Evolutionary conservation across 2,113 vertebrate species (phyloP), one percentile per base, ranked within the genome.

Genomic region (Oncorhynchus kisutch): DNA sequence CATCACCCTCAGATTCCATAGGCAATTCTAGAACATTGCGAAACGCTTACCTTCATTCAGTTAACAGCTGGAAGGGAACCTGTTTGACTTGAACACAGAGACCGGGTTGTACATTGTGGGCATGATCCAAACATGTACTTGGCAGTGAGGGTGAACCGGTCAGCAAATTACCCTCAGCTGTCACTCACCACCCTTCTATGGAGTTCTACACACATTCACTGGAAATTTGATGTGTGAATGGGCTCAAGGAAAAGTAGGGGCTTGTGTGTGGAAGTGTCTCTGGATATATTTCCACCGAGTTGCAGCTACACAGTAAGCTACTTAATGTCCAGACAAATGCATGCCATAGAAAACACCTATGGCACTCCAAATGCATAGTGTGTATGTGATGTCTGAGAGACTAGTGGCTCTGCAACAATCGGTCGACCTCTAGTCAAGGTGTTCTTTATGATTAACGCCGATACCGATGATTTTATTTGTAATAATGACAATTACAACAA

Each of bases 41-140:
- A 54, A 14, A 51, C 13, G 6, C 14, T 14, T 45, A 27, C 45
- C 73, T 67, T 13, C 12, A 2, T 7, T 16, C 62, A 3, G 13
- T 14, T 70, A 49, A 22, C 57, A 20, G 3, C 71, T 27, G 31
- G 54, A 71, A 45, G 27, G 12, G 67, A 87, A 79, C 74, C 76
- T 67, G 78, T 79, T n/a, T 39, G 39, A 75, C 72, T 48, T 65
- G 66, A 79, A 70, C 48, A 25, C 1, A 0, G n/a, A 27, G 27
- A 70, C 57, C 14, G 16, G 20, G 20, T 39, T 1, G 39, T 48
- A 54, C n/a, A 3, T 29, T 14, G 29, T 13, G 1, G n/a, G 12
- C 20, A 2, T 59, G 9, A 75, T 34, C n/a, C 70, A 72, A 59
- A 57, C 18, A 45, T 34, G 7, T 14, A 66, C 3, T 5, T 3